Percentiles rank a stretch among this genome's conserved stretches.
Conservation (phyloP, 2,888 invertebrate genomes). For the Baronia brevicornis region DNA sequence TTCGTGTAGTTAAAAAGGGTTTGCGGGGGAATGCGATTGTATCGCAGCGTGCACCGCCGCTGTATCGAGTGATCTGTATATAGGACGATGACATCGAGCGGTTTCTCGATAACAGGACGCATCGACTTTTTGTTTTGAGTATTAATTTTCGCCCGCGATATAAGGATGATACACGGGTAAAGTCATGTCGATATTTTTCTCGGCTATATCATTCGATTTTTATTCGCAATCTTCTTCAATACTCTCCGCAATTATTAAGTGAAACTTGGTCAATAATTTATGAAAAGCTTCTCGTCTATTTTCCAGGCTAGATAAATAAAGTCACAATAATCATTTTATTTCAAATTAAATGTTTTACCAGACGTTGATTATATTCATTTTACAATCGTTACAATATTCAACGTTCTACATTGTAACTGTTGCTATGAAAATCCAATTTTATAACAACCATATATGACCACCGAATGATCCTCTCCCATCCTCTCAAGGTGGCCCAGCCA, state of each 20-base stretch:
- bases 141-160: conserved; percentile 62
- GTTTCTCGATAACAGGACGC: conserved; percentile 54
- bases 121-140: conserved; percentile 44
- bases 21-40: conserved; percentile 27
- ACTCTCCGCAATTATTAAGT: conserved; percentile 17
- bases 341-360: too few species aligned
- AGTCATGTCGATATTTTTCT: conserved; percentile 20
- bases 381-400: too few species aligned
- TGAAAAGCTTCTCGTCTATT: too few species aligned
- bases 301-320: too few species aligned
- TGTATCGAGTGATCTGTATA: conserved; percentile 52
- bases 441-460: too few species aligned
- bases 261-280: too few species aligned
- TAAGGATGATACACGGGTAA: conserved; percentile 31
- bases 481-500: too few species aligned
- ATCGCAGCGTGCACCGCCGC: conserved; percentile 27
- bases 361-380: too few species aligned
- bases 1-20: conserved; percentile 1
- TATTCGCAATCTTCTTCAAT: conserved; percentile 14
- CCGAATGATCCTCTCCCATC: too few species aligned
- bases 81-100: conserved; percentile 61
- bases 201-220: conserved; percentile 18
- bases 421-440: too few species aligned
- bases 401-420: too few species aligned
- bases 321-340: too few species aligned